phyloP scores from a whole-genome alignment of 2,113 vertebrate species.

The Lophotis ruficrista region DNA sequence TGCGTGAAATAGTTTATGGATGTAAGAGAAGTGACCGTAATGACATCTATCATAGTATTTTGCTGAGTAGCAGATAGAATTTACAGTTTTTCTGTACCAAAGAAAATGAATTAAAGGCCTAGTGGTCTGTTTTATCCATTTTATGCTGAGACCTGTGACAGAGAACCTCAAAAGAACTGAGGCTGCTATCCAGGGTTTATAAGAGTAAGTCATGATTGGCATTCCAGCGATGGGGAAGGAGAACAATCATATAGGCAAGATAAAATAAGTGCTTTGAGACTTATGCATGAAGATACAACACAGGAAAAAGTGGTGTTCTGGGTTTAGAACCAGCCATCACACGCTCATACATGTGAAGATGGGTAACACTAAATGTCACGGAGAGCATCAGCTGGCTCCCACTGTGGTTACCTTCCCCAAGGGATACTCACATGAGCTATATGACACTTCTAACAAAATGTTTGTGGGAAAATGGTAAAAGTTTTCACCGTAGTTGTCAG shows the following conservation, averaged over 20 bases:
- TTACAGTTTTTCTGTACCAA: not conserved
- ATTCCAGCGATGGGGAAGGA: not conserved
- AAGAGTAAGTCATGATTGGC: not conserved
- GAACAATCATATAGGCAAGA: too few relatives aligned
- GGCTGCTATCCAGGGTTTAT: not conserved
- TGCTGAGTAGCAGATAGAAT: not conserved
- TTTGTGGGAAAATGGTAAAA: not conserved
- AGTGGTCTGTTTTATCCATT: not conserved
- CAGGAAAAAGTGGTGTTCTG: not conserved
- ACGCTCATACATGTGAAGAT: accelerated
- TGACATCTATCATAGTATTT: not conserved
- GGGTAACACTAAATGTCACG: not conserved
- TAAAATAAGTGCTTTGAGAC: not conserved
- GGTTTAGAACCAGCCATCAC: not conserved
- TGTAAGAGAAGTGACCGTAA: not conserved
- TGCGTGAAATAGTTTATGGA: not conserved
- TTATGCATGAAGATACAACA: not conserved
- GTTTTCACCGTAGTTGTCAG: not conserved
- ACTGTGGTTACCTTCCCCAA: not conserved
- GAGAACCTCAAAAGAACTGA: not conserved
- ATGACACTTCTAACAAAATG: accelerated
- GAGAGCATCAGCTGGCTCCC: not conserved
- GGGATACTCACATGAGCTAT: accelerated
- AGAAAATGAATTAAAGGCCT: not conserved
- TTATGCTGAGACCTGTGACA: not conserved